A percentile compares a stretch with the other conserved stretches of the same genome.
These are phyloP conservation scores for Trichopria drosophilae DNA, from an alignment of 2,888 invertebrate species.

Conservation along the genomic window DNA sequence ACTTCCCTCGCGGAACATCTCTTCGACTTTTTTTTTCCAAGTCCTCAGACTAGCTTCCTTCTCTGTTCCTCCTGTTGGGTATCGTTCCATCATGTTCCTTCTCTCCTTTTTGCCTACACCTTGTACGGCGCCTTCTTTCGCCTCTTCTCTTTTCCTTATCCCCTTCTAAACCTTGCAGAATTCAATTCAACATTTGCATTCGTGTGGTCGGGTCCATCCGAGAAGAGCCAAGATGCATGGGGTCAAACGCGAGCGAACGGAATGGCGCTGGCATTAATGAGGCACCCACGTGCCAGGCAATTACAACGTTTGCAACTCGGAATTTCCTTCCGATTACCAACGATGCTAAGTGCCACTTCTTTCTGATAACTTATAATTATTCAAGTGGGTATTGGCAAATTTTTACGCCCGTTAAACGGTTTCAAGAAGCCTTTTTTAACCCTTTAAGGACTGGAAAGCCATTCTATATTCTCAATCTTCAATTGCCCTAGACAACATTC, in stretches of 20 bases:
- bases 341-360: no score
- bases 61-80: no score
- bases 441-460: no score
- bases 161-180: neutral
- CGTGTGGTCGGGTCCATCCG: constrained; percentile 19
- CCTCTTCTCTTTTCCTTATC: constrained; percentile 3
- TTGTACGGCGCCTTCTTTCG: neutral
- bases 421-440: no score
- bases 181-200: constrained; percentile 7
- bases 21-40: constrained; percentile 12
- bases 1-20: constrained; percentile 16
- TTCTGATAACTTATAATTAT: no score
- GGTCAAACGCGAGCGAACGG: constrained; percentile 34
- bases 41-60: neutral
- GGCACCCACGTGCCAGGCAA: constrained; percentile 48
- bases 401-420: no score
- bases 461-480: no score
- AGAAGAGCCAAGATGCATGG: constrained; percentile 13
- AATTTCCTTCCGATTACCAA: no score
- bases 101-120: no score
- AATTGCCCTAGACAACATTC: no score
- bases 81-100: no score
- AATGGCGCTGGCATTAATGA: constrained; percentile 45
- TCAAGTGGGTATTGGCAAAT: no score
- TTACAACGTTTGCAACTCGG: constrained; percentile 42